Evolutionary conservation across 2,797 vertebrate species (phyloP).

Genomic region (Rhinella marina): DNA sequence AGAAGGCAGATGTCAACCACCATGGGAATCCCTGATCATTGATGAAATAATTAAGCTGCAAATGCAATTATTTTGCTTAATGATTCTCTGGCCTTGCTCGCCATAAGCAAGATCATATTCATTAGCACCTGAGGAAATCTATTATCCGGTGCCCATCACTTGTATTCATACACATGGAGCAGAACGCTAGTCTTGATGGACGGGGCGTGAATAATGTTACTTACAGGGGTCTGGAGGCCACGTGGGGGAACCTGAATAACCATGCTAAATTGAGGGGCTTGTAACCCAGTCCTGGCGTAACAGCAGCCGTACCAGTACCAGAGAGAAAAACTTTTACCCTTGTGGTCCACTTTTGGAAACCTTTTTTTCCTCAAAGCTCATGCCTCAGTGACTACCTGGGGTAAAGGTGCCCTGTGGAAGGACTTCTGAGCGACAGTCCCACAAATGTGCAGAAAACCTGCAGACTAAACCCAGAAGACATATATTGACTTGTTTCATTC

Average conservation of each 20-base stretch:
- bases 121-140: neutral
- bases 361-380: no score
- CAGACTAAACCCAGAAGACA: no score
- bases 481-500: no score
- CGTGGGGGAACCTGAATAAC: neutral
- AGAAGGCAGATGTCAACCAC: neutral
- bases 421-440: no score
- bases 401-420: no score
- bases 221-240: neutral
- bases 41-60: conserved; percentile 10
- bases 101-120: conserved; percentile 14
- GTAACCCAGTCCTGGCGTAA: neutral
- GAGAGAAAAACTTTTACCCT: no score
- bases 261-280: neutral
- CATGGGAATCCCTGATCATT: neutral
- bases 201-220: neutral
- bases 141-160: neutral
- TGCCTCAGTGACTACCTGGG: no score
- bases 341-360: no score
- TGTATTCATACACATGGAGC: neutral
- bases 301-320: neutral
- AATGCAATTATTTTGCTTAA: conserved; percentile 35
- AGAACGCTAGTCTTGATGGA: neutral
- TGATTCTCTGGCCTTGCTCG: neutral
- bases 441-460: no score